Evolutionary conservation across 1,140 invertebrate genomes (phyloP), one percentile per base, ranked within the genome.

Genomic region (Drosophila virilis): DNA sequence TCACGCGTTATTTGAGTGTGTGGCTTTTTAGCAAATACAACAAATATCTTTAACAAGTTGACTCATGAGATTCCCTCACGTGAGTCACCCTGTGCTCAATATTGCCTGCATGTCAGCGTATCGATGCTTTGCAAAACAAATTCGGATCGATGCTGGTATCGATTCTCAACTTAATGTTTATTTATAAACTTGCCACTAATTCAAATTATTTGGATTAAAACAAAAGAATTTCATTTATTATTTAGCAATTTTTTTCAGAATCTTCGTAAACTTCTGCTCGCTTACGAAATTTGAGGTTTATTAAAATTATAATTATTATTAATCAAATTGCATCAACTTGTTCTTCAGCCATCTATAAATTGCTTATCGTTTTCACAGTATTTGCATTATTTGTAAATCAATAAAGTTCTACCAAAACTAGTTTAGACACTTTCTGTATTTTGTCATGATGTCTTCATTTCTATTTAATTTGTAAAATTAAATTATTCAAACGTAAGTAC

Each of bases 401-500:
- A 17, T 35, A 13, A 10, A 61, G 45, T 7, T 10, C 22, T 3
- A 37, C 9, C 6, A 12, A 13, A 38, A 51, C 40, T 51, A 67
- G 5, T 50, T 66, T 22, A 12, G 8, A 52, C 22, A 37, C 9
- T 57, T 48, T 57, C 42, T 58, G 33, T 46, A 52, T 50, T 65
- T 78, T 71, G 76, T 88, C 66, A 67, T 64, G 55, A 67, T 67
- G 75, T 74, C 42, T 74, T 78, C 65, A 75, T 73, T 54, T 79
- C 73, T 86, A 77, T 71, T 78, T 68, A 72, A 64, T 68, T 66
- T 40, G 42, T 74, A 60, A 70, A 86, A 76, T 70, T 70, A 73
- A 86, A 76, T 76, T 66, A 73, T 65, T 59, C 61, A 74, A 78
- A 66, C 67, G 65, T 77, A 82, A 81, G 75, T 86, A 86, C 73